Evolutionary conservation across 2,797 vertebrate species (phyloP), one percentile per base, ranked within the genome.

Genomic region (Coranthus polyacanthus): DNA sequence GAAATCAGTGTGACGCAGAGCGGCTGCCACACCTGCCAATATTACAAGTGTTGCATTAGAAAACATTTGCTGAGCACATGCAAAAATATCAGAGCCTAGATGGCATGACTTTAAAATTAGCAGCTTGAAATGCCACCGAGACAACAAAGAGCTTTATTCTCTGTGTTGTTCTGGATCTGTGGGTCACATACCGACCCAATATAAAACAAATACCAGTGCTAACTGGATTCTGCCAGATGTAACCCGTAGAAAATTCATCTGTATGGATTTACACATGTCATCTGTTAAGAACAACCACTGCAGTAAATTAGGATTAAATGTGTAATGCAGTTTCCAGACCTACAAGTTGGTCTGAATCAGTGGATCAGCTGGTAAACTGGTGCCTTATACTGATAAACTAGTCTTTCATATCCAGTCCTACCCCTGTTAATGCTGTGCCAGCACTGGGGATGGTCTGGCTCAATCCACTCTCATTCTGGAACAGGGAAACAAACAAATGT

Each of bases 201-300:
- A 85, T 84, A 60, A 85, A 88, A 86, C 75, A 78, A 85, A 89
- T 82, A 75, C 75, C 73, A 76, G 52, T 9, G 43, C 52, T 22
- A 78, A 87, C 74, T 77, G 68, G 51, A 73, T 22, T 62, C 36
- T 47, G 4, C 37, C 53, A 68, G 52, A 67, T 65, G 49, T 75
- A 60, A 58, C 50, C 51, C 38, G 68, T 41, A 43, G 45, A n/a
- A 16, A 67, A 39, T 38, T 74, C 24, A 56, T 34, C 36, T 20
- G 0, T 39, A 20, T 34, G n/a, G n/a, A n/a, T n/a, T n/a, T n/a
- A n/a, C n/a, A n/a, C n/a, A n/a, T n/a, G n/a, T n/a, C n/a, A 0
- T 53, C 12, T 57, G 57, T 11, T 29, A 24, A 47, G 42, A 21
- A 56, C 22, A 34, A 47, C 17, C 15, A 41, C 24, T 5, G 36